Evolutionary conservation across 2,113 vertebrate genomes (phyloP), one percentile per base, ranked within the genome.

Genomic region (Callospermophilus lateralis): DNA sequence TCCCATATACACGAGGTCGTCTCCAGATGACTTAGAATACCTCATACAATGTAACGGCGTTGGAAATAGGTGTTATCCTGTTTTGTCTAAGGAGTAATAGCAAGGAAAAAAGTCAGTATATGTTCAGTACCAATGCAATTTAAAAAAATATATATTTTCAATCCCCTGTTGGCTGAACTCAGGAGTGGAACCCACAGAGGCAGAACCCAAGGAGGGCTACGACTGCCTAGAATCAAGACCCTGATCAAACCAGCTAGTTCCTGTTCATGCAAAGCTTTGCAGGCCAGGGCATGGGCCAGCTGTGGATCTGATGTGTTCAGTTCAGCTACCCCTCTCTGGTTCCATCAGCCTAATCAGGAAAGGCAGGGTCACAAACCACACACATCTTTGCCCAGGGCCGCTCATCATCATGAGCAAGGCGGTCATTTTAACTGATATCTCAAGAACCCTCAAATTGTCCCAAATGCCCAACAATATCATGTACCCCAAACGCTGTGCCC

Each of bases 211-310:
- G 30, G 77, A 72, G 17, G 5, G 34, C 6, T 94, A 34, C 32
- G 24, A 63, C 90, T 90, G 89, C 81, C 76, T 45, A 84, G n/a
- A n/a, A 89, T n/a, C 9, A 32, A 93, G 26, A 81, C 55, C 28
- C 80, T 70, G 17, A 79, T 39, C 84, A 73, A 48, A 5, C 48
- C 55, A 90, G 55, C 1, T 86, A 26, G 73, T 78, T 15, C n/a
- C 70, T 55, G 3, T 53, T 55, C 51, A 3, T 74, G 48, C 37
- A 45, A 30, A 37, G 30, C 17, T 90, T 72, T 58, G 51, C 13
- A 15, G 15, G 51, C 15, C 51, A 53, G 3, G 15, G 13, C 15
- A 15, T 6, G 37, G 68, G 51, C 45, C 37, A 51, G 4, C 34
- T 78, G 6, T 61, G 12, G 70, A 76, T 68, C 12, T n/a, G 42